phyloP scores from a whole-genome alignment of 2,888 invertebrate species.

The Ophonus ardosiacus region DNA sequence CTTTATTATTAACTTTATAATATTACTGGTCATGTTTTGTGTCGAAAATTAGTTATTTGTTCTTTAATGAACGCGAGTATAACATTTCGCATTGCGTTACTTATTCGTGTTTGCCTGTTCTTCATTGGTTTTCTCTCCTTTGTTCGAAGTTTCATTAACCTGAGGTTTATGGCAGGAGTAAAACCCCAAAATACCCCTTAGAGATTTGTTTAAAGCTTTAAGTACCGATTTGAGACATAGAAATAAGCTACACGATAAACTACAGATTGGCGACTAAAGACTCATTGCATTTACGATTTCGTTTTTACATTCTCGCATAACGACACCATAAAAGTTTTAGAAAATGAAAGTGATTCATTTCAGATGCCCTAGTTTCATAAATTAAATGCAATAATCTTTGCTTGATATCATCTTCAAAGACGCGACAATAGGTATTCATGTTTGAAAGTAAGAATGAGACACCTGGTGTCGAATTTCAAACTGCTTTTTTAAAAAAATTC shows the following conservation, averaged over 20 bases:
- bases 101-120: not conserved
- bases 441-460: too few species aligned
- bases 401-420: not conserved
- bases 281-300: not conserved
- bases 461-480: too few species aligned
- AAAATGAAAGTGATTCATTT: not conserved
- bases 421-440: too few species aligned
- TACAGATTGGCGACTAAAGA: not conserved
- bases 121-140: not conserved
- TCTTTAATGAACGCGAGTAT: not conserved
- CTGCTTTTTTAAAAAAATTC: too few species aligned
- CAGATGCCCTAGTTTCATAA: not conserved
- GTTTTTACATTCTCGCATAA: not conserved
- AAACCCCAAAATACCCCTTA: not conserved
- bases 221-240: not conserved
- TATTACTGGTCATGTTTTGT: not conserved
- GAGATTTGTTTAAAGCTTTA: not conserved
- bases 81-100: not conserved
- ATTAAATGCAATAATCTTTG: not conserved
- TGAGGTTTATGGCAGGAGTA: not conserved
- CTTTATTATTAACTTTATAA: not conserved
- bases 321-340: not conserved
- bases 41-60: not conserved
- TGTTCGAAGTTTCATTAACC: not conserved
- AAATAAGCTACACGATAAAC: not conserved